Percentiles rank a stretch among this genome's conserved stretches.
Evolutionary conservation across 2,113 vertebrate species (phyloP).

Genomic region (Mellivora capensis): DNA sequence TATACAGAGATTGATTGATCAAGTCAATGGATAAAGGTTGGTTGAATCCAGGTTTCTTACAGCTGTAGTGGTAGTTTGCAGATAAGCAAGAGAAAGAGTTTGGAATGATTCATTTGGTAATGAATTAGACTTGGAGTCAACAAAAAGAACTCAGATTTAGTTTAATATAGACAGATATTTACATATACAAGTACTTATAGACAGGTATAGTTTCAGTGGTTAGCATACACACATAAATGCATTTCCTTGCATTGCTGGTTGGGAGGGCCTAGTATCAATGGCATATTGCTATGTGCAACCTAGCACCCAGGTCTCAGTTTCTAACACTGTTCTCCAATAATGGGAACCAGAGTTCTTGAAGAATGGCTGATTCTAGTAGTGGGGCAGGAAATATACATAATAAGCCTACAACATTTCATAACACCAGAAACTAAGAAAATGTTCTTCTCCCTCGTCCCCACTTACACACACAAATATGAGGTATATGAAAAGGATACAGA

Average conservation of each 20-base stretch:
- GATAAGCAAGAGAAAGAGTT: background rate
- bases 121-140: background rate
- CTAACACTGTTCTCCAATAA: background rate
- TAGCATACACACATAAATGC: background rate
- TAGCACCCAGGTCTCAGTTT: background rate
- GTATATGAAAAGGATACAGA: background rate
- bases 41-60: background rate
- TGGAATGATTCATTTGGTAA: background rate
- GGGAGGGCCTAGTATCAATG: background rate
- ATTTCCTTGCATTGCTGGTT: background rate
- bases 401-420: background rate
- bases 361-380: background rate
- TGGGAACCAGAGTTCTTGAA: background rate
- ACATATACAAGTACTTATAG: background rate
- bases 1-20: background rate
- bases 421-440: background rate
- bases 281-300: background rate
- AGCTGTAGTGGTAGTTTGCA: background rate
- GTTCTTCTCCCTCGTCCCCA: no score
- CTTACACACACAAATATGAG: background rate
- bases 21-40: background rate
- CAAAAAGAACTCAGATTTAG: background rate
- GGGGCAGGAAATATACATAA: background rate
- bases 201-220: background rate
- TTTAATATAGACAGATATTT: background rate